Conservation (phyloP, 2,113 vertebrate species). For the Atrichornis clamosus region DNA sequence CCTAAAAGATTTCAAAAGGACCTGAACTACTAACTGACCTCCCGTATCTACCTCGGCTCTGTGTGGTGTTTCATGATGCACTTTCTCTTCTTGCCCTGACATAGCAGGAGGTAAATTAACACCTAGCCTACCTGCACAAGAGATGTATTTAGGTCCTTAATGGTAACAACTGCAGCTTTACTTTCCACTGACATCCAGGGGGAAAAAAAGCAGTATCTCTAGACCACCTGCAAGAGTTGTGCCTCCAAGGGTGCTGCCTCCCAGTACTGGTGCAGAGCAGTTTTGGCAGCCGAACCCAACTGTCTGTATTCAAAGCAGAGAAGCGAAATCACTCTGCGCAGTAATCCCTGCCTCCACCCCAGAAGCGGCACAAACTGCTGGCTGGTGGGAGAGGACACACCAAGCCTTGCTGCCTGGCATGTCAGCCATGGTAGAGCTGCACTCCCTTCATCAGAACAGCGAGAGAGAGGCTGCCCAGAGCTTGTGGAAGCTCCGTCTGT, state of each 20-base stretch:
- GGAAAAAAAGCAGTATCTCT: neutral
- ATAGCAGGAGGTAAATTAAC: conserved; percentile 56
- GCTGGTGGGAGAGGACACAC: neutral
- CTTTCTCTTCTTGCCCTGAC: conserved; percentile 18
- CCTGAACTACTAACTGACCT: neutral
- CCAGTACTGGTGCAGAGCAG: neutral
- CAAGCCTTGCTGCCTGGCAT: neutral
- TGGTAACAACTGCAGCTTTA: conserved; percentile 16
- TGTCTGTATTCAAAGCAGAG: neutral
- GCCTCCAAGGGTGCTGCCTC: neutral
- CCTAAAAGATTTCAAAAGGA: neutral
- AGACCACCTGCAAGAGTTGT: neutral
- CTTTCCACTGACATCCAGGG: neutral
- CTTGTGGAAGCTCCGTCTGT: neutral
- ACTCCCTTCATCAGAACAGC: neutral
- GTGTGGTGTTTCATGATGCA: neutral
- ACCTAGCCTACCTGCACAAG: neutral
- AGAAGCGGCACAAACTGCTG: neutral
- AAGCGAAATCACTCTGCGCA: neutral
- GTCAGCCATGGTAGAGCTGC: rapidly evolving
- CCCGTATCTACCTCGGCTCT: neutral
- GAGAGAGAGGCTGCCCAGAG: neutral
- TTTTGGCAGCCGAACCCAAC: neutral
- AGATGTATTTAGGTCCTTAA: conserved; percentile 38
- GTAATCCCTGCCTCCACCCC: neutral